Evolutionary conservation across 30 jellyfish, hydroid and myxozoan species (phyloP), one percentile per base, ranked within the genome.

Genomic region (Cassiopea xamachana): DNA sequence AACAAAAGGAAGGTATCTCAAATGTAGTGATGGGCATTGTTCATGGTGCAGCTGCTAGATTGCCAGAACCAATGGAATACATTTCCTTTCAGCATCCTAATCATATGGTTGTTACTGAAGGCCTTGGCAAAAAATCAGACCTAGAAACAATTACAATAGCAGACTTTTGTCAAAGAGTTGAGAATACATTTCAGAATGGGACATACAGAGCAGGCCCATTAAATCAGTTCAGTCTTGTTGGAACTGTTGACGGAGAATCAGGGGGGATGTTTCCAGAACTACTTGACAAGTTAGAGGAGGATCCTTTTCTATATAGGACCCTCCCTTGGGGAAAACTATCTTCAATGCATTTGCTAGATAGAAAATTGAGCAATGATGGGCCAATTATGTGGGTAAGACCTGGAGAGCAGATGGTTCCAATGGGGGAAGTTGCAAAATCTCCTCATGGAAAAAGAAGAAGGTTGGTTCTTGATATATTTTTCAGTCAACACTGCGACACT

Each of bases 311-410:
- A 62, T 81, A 91, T 69, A 76, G 86, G 82, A 95, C 99, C 16
- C 87, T 95, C 4, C 99, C 99, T 1, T 95, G 99, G 99, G 99
- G 99, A 44, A 93, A 89, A 68, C 81, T 91, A 19, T 95, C 99
- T 48, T 80, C 89, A 15, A 73, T 91, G 68, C 92, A 92, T 58
- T 84, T 93, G 83, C 77, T 84, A 48, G 97, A 95, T 60, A 83
- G 98, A 76, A 83, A 82, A 39, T 69, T 73, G 78, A 95, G 99
- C 79, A 95, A 95, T 78, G 99, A 95, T 91, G 99, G 99, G 3
- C 99, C 99, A 1, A 95, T 95, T 43, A 44, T 95, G 92, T 95
- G 99, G 99, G 94, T 95, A 19, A 87, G 99, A 69, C 99, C 99
- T 17, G 99, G 99, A 6, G 99, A 95, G 81, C 99, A 95, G 75